These are phyloP conservation scores for Urophycis tenuis DNA, from an alignment of 2,797 vertebrate species.

Conservation along the genomic window DNA sequence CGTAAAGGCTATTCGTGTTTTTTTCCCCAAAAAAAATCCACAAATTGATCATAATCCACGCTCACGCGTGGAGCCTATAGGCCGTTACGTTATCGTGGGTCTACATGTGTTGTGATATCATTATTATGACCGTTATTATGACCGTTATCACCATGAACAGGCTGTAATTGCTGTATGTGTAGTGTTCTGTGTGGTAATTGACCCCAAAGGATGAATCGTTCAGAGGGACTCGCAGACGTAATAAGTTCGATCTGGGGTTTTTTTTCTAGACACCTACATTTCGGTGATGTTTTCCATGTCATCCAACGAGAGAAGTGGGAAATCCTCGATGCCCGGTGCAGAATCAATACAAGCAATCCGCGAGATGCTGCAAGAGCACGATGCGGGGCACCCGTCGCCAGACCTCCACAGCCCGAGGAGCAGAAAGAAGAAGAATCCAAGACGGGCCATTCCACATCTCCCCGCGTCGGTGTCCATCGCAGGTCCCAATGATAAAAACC, in stretches of 20 bases:
- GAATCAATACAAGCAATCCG: slow-evolving; percentile 83
- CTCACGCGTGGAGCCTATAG: background rate
- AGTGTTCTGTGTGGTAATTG: slow-evolving; percentile 32
- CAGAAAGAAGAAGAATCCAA: slow-evolving; percentile 63
- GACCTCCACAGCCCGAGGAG: slow-evolving; percentile 70
- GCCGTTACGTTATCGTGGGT: background rate
- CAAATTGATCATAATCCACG: background rate
- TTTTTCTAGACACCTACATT: slow-evolving; percentile 78
- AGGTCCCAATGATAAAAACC: slow-evolving; percentile 53
- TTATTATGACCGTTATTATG: slow-evolving; percentile 25
- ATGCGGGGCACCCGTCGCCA: slow-evolving; percentile 77
- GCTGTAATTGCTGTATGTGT: slow-evolving; percentile 20
- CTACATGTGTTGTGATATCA: slow-evolving; percentile 2
- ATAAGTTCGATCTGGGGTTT: slow-evolving; percentile 36
- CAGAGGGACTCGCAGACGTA: slow-evolving; percentile 50
- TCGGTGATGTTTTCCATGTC: slow-evolving; percentile 94
- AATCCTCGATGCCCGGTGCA: slow-evolving; percentile 79
- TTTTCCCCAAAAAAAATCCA: slow-evolving; percentile 24
- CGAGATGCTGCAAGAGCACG: slow-evolving; percentile 83
- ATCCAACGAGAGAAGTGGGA: slow-evolving; percentile 79
- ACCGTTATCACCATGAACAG: slow-evolving; percentile 5
- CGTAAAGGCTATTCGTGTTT: slow-evolving; percentile 15
- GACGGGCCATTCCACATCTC: slow-evolving; percentile 73
- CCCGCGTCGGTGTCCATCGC: slow-evolving; percentile 78
- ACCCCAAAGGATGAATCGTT: slow-evolving; percentile 19